Evolutionary conservation across 2,113 vertebrate species (phyloP), one percentile per base, ranked within the genome.

Genomic region (Ramphastos sulfuratus): DNA sequence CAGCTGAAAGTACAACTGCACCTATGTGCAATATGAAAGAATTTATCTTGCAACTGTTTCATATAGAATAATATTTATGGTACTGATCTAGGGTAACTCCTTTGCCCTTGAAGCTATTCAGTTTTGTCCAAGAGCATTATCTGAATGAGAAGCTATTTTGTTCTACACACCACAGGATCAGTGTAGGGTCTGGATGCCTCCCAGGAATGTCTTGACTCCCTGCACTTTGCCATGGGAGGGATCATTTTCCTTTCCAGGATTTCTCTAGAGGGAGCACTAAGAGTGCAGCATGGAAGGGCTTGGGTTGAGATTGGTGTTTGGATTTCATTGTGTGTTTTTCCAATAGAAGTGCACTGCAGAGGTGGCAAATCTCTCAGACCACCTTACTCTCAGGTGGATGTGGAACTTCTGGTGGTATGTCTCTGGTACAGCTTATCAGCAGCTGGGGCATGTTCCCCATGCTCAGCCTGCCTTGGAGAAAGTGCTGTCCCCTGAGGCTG

Each of bases 31-130:
- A 77, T 80, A 67, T 28, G 87, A 73, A 92, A 78, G 67, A 92
- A 91, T 91, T 90, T 91, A n/a, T 94, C 87, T 83, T 55, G 73
- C 93, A 93, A 85, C 82, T 95, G 83, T 94, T 95, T 94, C 85
- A 48, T 87, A 82, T 90, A 86, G 86, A 93, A 90, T 69, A 86
- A 84, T 87, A 35, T 92, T 88, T 85, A 72, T 79, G 76, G 83
- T 0, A 0, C 55, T 88, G 82, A 81, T 96, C 67, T 81, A 46
- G 72, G 82, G 72, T 69, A 89, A 90, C 82, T 92, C 87, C 76
- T 76, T 92, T 6, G 39, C 65, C 93, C 91, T 92, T 95, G 94
- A 89, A 90, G 65, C 65, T 91, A 39, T 89, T 64, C 82, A 90
- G 79, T 67, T 94, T 91, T 78, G 78, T 86, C 77, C 86, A 87